Conservation (phyloP, 1,140 invertebrate species). For the Bombus cullumanus region DNA sequence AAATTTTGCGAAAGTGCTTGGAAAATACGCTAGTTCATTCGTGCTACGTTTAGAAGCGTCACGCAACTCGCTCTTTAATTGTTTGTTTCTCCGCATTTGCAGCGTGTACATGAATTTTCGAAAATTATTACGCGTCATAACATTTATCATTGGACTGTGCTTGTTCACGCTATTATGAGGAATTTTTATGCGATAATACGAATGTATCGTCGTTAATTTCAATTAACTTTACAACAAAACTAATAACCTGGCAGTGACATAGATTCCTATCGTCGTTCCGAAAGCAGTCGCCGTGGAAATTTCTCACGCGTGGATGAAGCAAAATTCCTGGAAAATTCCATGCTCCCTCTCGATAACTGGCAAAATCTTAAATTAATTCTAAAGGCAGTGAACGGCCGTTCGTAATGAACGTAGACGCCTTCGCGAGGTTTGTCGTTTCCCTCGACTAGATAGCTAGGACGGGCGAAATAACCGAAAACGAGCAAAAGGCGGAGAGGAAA, state of each 20-base stretch:
- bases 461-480: slow-evolving; percentile 42
- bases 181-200: neutral
- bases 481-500: slow-evolving; percentile 41
- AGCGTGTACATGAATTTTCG: neutral
- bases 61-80: neutral
- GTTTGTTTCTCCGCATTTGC: neutral
- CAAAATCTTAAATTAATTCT: slow-evolving; percentile 30
- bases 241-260: neutral
- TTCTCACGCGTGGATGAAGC: too few species aligned
- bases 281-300: neutral
- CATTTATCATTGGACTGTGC: too few species aligned
- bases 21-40: neutral
- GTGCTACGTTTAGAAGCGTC: neutral
- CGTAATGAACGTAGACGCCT: slow-evolving; percentile 34
- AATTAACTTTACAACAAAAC: neutral
- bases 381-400: slow-evolving; percentile 4
- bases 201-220: neutral
- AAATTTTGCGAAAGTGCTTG: neutral
- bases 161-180: too few species aligned
- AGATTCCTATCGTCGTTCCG: neutral
- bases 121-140: neutral
- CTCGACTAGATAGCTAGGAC: slow-evolving; percentile 28
- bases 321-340: neutral
- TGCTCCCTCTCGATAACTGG: neutral
- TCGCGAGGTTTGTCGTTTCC: slow-evolving; percentile 34